These are phyloP conservation scores for Lordiphosa fenestrarum DNA, from an alignment of 2,888 invertebrate species.

Conservation along the genomic window DNA sequence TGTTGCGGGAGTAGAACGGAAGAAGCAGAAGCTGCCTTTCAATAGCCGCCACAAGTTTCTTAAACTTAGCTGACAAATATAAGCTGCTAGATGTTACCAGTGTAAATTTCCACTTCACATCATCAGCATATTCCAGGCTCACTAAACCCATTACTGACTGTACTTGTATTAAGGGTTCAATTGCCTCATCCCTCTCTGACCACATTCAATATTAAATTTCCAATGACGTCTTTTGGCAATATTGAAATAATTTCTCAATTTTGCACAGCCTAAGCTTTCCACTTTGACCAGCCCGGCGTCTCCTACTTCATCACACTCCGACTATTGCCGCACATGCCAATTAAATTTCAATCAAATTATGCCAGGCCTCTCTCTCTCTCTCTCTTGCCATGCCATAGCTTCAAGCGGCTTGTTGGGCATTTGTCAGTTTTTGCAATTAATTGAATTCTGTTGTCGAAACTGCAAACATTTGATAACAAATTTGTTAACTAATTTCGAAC, in stretches of 20 bases:
- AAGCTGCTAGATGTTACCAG: too few species aligned
- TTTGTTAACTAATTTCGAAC: slow-evolving; percentile 76
- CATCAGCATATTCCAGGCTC: too few species aligned
- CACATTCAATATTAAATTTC: slow-evolving; percentile 26
- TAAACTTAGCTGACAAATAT: too few species aligned
- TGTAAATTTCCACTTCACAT: too few species aligned
- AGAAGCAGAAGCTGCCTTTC: too few species aligned
- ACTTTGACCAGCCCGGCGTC: slow-evolving; percentile 10
- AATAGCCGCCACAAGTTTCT: too few species aligned
- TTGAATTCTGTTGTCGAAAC: slow-evolving; percentile 72
- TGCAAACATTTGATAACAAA: slow-evolving; percentile 76
- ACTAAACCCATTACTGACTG: too few species aligned
- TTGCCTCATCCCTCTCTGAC: too few species aligned
- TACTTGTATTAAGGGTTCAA: too few species aligned
- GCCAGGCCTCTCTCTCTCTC: slow-evolving; percentile 22
- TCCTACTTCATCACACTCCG: not conserved
- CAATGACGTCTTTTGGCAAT: slow-evolving; percentile 24
- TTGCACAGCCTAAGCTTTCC: slow-evolving; percentile 34
- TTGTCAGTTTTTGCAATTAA: slow-evolving; percentile 73
- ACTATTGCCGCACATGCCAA: slow-evolving; percentile 47
- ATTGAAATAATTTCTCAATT: slow-evolving; percentile 67
- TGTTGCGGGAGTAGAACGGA: too few species aligned
- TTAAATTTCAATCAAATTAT: slow-evolving; percentile 71
- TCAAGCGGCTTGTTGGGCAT: slow-evolving; percentile 28
- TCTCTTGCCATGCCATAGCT: slow-evolving; percentile 2